Evolutionary conservation across 2,888 invertebrate genomes (phyloP), one percentile per base, ranked within the genome.

Genomic region (Chaitophorus viminalis): DNA sequence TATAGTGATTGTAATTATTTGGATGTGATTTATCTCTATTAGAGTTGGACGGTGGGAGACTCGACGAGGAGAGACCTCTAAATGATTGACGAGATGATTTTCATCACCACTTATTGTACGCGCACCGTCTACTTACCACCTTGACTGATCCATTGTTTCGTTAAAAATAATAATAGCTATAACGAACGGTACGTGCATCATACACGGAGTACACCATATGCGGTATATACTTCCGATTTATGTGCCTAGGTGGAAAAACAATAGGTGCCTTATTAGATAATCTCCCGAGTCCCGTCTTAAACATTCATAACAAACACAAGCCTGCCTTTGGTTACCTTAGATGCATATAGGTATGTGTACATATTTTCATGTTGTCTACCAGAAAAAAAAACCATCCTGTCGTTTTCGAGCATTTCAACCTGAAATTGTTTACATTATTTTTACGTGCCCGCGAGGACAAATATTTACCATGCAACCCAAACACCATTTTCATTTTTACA

Each of bases 21-120:
- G 72, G 60, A 87, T 60, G 87, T 87, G 87, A 87, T 87, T 87
- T 87, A 87, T 87, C 87, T 87, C 74, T 81, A 79, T 86, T 79
- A 76, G 18, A 25, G 85, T 33, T 25, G 39, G 86, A 72, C 79
- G 78, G 74, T 21, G 68, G 76, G 46, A 86, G 78, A 72, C 54
- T 54, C 60, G 17, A 60, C 68, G n/a, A 60, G 33, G 18, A 18
- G 68, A 76, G 60, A 76, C 77, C 68, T 70, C 31, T 52, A 85
- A 78, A 86, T 78, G 86, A 86, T 86, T 78, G 78, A 86, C 86
- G 86, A 78, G 86, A 78, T 52, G 78, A 86, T 85, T 85, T 85
- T 77, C 85, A 70, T 85, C 76, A 33, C 46, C 52, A 31, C 77
- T 36, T 75, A 84, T 84, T 84, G 76, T 84, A 36, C n/a, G n/a